Evolutionary conservation across 2,113 vertebrate genomes (phyloP).

Genomic region (Pimephales promelas): DNA sequence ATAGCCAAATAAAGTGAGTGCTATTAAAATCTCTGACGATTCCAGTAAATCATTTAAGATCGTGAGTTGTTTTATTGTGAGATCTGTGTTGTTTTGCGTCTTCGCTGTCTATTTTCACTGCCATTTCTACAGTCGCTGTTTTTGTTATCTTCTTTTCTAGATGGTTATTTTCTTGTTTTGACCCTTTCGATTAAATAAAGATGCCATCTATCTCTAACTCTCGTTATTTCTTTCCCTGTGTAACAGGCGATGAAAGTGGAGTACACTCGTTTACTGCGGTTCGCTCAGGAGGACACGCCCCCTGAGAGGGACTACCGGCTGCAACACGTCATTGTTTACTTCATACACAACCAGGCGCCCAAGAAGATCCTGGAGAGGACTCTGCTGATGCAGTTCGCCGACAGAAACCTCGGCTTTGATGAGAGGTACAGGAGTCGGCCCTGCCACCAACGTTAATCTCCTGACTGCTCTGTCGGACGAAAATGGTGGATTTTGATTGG

Average conservation of each 20-base stretch:
- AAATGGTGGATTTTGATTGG: no score
- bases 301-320: constrained; percentile 92
- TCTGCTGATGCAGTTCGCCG: constrained; percentile 91
- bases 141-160: background rate
- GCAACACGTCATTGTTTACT: constrained; percentile 91
- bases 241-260: constrained; percentile 93
- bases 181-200: background rate
- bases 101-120: background rate
- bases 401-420: constrained; percentile 94
- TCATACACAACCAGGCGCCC: constrained; percentile 94
- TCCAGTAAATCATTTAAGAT: background rate
- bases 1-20: background rate
- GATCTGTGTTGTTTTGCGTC: background rate
- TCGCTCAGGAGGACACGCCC: constrained; percentile 91
- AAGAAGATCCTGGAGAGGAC: constrained; percentile 97
- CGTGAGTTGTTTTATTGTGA: background rate
- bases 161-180: background rate
- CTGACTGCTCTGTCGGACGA: no score
- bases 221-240: background rate
- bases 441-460: no score
- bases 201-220: constrained; percentile 24
- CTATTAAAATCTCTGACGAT: background rate
- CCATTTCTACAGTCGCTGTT: background rate
- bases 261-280: constrained; percentile 86
- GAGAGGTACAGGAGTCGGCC: no score